phyloP scores from a whole-genome alignment of 2,797 vertebrate genomes.

The Tamandua tetradactyla region DNA sequence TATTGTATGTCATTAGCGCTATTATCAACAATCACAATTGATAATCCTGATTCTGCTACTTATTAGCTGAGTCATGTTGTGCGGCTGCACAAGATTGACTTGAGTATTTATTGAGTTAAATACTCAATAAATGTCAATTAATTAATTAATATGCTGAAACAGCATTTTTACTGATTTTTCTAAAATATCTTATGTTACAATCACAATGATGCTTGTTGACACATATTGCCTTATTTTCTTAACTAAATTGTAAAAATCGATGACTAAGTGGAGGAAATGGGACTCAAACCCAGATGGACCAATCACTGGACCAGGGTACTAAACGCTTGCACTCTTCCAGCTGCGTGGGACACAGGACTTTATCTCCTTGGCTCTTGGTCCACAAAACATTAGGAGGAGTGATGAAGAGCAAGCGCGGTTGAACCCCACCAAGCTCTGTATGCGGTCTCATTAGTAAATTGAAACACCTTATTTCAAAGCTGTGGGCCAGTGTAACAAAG shows the following conservation, averaged over 20 bases:
- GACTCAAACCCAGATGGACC: not conserved
- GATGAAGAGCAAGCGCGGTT: not conserved
- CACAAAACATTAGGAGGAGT: not conserved
- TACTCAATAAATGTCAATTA: not conserved
- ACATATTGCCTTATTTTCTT: not conserved
- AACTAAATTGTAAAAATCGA: not conserved
- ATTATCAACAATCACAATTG: not conserved
- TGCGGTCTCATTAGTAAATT: not conserved
- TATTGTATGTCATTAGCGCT: not conserved
- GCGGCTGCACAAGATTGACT: not conserved
- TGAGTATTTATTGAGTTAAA: not conserved
- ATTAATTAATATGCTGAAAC: not conserved
- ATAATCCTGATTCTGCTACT: not conserved
- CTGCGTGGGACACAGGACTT: not conserved
- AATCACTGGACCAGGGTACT: not conserved
- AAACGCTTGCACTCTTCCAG: not conserved
- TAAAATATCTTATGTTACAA: not conserved
- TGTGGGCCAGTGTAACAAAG: conserved; percentile 45
- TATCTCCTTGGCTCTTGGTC: not conserved
- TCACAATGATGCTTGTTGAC: not conserved
- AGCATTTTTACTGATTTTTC: not conserved
- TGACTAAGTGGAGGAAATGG: not conserved
- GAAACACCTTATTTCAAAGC: conserved; percentile 45
- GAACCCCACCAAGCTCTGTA: not conserved
- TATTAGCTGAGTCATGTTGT: not conserved